Evolutionary conservation across 2,888 invertebrate genomes (phyloP), one percentile per base, ranked within the genome.

Genomic region (Caenorhabditis sp.): DNA sequence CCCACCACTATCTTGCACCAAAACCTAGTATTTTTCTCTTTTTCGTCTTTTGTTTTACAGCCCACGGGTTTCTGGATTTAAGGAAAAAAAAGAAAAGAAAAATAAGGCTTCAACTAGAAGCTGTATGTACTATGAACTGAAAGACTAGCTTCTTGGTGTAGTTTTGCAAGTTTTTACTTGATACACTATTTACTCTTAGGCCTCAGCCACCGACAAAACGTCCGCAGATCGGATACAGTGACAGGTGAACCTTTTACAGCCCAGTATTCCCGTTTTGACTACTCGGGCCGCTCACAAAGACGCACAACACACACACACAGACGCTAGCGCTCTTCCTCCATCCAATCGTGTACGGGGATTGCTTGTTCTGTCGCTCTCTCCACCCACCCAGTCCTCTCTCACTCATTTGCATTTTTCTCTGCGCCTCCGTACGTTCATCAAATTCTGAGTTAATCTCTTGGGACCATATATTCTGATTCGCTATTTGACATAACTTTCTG

Each of bases 381-480:
- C 62, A 47, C 37, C 11, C 20, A 3, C 24, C n/a, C 37, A 6
- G 55, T 8, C 24, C 28, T 44, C 37, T 28, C 55, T 32, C 26
- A 50, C 22, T 32, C 56, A 58, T 58, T 50, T 70, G 64, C 53
- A 70, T 65, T 32, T 64, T 70, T 78, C 64, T 78, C 56, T 65
- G 69, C 69, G 58, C 65, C 58, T 65, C 26, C 2, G n/a, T 56
- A 40, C 65, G 69, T 78, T 60, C 60, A 70, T 60, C 58, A 58
- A 70, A 70, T 58, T 78, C 69, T 61, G 55, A 44, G 67, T 76
- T 67, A 67, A 74, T 74, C 76, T 76, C 76, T 61, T 53, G 76
- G 76, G 76, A 76, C 76, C 76, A 67, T 76, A 76, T 76, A 76
- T 76, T 76, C 76, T 50, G 76, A 76, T 76, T 76, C 76, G 67